These are phyloP conservation scores for Dipodomys spectabilis DNA, from an alignment of 2,113 vertebrate genomes.

Conservation along the genomic window DNA sequence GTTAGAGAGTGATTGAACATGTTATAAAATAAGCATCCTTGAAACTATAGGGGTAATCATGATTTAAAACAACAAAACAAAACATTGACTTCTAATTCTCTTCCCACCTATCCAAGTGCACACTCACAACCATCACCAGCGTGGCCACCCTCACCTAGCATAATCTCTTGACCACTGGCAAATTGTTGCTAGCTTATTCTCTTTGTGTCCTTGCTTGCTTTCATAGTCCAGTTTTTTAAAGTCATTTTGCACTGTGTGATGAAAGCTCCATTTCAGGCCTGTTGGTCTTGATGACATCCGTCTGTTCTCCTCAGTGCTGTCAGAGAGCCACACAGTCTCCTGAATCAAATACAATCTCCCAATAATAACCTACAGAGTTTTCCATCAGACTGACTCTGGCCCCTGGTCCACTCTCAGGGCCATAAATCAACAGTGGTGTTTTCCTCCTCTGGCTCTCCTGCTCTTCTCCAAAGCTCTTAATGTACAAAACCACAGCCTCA, in stretches of 20 bases:
- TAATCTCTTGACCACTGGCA: constrained; percentile 48
- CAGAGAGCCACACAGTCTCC: constrained; percentile 52
- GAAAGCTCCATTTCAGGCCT: constrained; percentile 65
- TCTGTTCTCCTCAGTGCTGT: constrained; percentile 52
- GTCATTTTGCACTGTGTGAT: constrained; percentile 59
- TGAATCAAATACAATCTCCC: constrained; percentile 70
- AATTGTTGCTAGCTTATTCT: constrained; percentile 58
- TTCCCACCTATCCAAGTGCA: background rate
- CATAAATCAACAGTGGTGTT: background rate
- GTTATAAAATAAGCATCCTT: constrained; percentile 48
- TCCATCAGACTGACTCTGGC: constrained; percentile 36
- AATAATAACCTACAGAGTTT: constrained; percentile 67
- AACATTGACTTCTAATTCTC: background rate
- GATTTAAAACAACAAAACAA: background rate
- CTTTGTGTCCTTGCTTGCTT: constrained; percentile 45
- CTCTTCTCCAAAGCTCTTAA: background rate
- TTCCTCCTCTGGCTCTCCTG: background rate
- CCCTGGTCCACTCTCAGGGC: background rate
- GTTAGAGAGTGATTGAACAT: constrained; percentile 5
- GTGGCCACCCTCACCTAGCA: background rate
- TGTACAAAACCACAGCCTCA: background rate
- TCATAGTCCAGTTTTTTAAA: background rate
- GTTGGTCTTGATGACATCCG: constrained; percentile 67
- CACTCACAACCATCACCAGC: constrained; percentile 26
- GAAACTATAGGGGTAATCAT: background rate